A percentile compares a stretch with the other conserved stretches of the same genome.
phyloP scores from a whole-genome alignment of 1,140 invertebrate species.

The Brachionus plicatilis region DNA sequence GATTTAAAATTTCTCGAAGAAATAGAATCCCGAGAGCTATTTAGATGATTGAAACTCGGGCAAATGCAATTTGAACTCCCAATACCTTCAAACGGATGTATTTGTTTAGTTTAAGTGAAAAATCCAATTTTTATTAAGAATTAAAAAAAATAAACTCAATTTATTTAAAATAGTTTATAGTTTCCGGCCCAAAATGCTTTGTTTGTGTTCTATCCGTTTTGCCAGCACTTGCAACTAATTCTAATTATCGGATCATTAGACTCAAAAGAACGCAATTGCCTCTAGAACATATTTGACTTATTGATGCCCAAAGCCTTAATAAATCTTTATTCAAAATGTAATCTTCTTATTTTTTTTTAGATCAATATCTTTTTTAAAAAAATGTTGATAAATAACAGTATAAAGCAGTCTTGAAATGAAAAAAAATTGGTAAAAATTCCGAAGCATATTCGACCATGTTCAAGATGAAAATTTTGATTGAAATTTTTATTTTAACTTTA shows the following conservation, averaged over 20 bases:
- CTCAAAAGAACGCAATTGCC: not conserved
- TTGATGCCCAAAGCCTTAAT: not conserved
- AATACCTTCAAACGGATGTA: not conserved
- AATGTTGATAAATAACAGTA: constrained; percentile 15
- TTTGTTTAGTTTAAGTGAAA: not conserved
- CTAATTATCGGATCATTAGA: constrained; percentile 22
- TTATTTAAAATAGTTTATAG: constrained; percentile 6
- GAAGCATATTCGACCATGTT: not conserved
- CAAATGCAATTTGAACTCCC: not conserved
- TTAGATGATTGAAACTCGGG: not conserved
- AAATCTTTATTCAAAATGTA: not conserved
- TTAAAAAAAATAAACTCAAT: constrained; percentile 6
- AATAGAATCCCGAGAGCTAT: not conserved
- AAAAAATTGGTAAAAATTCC: not conserved
- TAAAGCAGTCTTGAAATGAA: constrained; percentile 1
- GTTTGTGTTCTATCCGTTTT: not conserved
- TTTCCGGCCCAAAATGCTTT: not conserved
- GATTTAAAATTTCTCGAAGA: not conserved
- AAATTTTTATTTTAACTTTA: not conserved
- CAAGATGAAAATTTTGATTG: not conserved
- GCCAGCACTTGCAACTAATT: not conserved
- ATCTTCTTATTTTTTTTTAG: not conserved
- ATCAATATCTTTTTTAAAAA: not conserved
- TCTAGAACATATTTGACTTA: not conserved
- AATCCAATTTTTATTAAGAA: not conserved